Base-by-base conservation (phyloP, 2,888 invertebrate genomes). In the Drosophila maculinotata region DNA sequence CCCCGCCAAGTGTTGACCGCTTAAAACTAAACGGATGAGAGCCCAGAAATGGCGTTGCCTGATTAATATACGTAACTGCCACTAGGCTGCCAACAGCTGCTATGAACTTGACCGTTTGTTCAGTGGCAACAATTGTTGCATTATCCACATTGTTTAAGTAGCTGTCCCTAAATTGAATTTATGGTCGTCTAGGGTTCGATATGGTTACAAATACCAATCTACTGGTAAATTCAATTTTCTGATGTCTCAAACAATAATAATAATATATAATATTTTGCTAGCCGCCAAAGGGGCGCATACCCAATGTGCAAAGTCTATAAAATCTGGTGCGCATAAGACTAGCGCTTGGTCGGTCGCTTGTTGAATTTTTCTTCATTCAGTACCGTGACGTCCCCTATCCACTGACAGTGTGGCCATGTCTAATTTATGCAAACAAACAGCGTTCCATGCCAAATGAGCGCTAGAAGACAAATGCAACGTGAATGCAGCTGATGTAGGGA, bases 151-250 rank as follows among this genome's bases (percentile, higher is more conserved):
- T 62, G 42, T 53, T 28, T 17, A 51, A 38, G 49, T 33, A 48
- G 44, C 59, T 44, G 44, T 28, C 62, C 39, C 41, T 38, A 66
- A 80, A 84, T 87, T 71, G 60, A 80, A 80, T 87, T 80, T 87
- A 77, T 84, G 70, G 64, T 47, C 42, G 54, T 25, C 47, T 39
- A 33, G 41, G 31, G 30, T 63, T 47, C 52, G 41, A 76, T 76
- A 69, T 70, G 70, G 67, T 76, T 82, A 60, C 53, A 31, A 71
- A 74, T 80, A 51, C 62, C 85, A 88, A 77, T 87, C 60, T 70
- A 84, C 80, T 87, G 87, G 87, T 88, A 83, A 84, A 84, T 75
- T 75, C 65, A 38, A 69, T 75, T 80, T 20, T 20, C 20, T 20
- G 20, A 4, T 4, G 20, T 3, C 20, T 20, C 4, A 20, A 20